These are phyloP conservation scores for Podabrus alpinus DNA, from an alignment of 2,888 invertebrate genomes.

Conservation along the genomic window DNA sequence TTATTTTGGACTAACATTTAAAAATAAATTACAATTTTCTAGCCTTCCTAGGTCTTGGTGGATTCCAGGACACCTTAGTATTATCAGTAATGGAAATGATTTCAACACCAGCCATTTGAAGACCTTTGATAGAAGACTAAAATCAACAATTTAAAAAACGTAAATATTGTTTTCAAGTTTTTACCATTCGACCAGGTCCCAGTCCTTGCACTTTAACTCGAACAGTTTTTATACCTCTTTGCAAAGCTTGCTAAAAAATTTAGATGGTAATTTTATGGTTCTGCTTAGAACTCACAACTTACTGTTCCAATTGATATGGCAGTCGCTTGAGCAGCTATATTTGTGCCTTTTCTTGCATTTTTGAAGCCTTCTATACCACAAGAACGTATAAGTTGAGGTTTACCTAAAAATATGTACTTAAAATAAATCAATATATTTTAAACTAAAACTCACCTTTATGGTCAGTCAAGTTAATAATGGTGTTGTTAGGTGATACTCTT, in stretches of 20 bases:
- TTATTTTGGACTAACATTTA: background rate
- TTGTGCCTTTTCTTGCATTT: constrained; percentile 93
- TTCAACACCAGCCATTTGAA: constrained; percentile 88
- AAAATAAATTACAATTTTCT: constrained; percentile 71
- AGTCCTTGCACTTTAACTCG: constrained; percentile 80
- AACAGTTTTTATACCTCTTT: constrained; percentile 74
- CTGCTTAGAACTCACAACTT: constrained; percentile 47
- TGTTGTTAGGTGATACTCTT: constrained; percentile 84
- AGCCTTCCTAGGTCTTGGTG: constrained; percentile 82
- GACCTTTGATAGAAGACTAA: constrained; percentile 89
- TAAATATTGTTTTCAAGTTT: constrained; percentile 35
- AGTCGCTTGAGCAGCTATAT: constrained; percentile 94
- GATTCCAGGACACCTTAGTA: constrained; percentile 82
- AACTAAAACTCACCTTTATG: constrained; percentile 59
- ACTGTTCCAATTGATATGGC: constrained; percentile 80
- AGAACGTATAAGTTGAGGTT: constrained; percentile 66
- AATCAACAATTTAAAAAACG: constrained; percentile 43
- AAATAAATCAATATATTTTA: background rate
- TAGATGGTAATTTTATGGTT: background rate
- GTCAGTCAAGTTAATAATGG: constrained; percentile 78
- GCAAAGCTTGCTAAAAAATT: constrained; percentile 69
- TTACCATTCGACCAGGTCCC: constrained; percentile 90
- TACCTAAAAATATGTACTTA: constrained; percentile 52
- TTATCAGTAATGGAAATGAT: constrained; percentile 92
- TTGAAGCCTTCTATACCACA: constrained; percentile 94